Evolutionary conservation across 2,888 invertebrate species (phyloP), one percentile per base, ranked within the genome.

Genomic region (Craniophora ligustri): DNA sequence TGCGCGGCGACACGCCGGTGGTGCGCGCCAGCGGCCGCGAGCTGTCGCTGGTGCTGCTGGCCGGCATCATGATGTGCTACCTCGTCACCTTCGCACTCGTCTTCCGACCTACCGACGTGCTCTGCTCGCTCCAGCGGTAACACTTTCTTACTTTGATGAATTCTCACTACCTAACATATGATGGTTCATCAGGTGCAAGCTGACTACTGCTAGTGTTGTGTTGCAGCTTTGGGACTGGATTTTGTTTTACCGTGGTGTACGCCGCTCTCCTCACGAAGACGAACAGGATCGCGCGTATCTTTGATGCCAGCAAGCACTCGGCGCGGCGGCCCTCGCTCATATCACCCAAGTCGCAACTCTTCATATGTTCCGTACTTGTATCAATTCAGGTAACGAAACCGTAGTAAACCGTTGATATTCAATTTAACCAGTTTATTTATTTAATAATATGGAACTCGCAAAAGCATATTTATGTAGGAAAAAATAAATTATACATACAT

Each of bases 231-330:
- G 95, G 96, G 8, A 97, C 98, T 0, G 98, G 98, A 1, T 97
- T 99, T 83, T 98, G 98, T 82, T 99, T 99, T 93, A 98, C 99
- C 1, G 97, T 99, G 35, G 98, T 99, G 47, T 99, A 99, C 89
- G 98, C 98, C 0, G 98, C 99, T 2, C 94, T 99, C 16, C 95
- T 99, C 49, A 99, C 99, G 14, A 99, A 99, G 94, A 99, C 99
- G 5, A 99, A 99, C 91, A 94, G 99, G 53, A 99, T 99, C 67
- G 97, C 99, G 2, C 94, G 99, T 47, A 99, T 99, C 82, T 97
- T 99, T 86, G 98, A 98, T 76, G 98, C 99, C 8, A 97, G 98
- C 78, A 98, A 98, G 85, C 97, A 97, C 70, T 97, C 98, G 28
- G 99, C 99, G 7, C 97, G 98, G 81, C 95, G 98, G 63, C 99